Conservation (phyloP, 2,797 vertebrate genomes). For the Microchirus variegatus region DNA sequence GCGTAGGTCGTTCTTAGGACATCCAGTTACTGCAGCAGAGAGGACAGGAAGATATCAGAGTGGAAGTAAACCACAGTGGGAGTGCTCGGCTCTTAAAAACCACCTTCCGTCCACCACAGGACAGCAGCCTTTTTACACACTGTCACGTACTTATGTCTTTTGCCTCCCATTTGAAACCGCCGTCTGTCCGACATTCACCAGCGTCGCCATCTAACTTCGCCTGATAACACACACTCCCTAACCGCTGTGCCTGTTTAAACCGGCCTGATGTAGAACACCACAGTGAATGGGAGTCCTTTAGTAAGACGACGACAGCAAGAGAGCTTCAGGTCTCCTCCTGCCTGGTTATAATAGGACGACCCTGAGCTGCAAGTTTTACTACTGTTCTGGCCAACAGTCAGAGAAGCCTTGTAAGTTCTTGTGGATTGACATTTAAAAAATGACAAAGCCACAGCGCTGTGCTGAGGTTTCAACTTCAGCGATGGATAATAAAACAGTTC, state of each 20-base stretch:
- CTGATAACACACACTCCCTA: slow-evolving; percentile 40
- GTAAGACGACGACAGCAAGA: slow-evolving; percentile 1
- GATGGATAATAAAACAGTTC: background rate
- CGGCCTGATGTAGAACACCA: slow-evolving; percentile 14
- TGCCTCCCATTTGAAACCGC: slow-evolving; percentile 43
- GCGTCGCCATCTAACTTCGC: slow-evolving; percentile 12
- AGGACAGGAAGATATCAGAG: slow-evolving; percentile 5
- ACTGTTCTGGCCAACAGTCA: no score
- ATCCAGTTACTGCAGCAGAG: slow-evolving; percentile 7
- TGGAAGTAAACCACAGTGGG: slow-evolving; percentile 36
- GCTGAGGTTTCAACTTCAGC: no score
- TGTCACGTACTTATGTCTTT: slow-evolving; percentile 37
- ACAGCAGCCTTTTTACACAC: slow-evolving; percentile 58
- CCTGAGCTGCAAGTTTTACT: no score
- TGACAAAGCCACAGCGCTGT: no score
- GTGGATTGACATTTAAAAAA: no score
- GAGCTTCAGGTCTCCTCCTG: background rate
- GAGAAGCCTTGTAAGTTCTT: no score
- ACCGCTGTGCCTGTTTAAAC: slow-evolving; percentile 62
- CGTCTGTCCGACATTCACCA: slow-evolving; percentile 23
- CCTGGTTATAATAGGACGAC: no score
- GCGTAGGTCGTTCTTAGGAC: slow-evolving; percentile 7
- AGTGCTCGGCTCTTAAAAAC: slow-evolving; percentile 65
- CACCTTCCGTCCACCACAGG: slow-evolving; percentile 17
- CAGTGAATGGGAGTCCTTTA: background rate